These are phyloP conservation scores for Sebastes fasciatus DNA, from an alignment of 2,113 vertebrate species.

Conservation along the genomic window DNA sequence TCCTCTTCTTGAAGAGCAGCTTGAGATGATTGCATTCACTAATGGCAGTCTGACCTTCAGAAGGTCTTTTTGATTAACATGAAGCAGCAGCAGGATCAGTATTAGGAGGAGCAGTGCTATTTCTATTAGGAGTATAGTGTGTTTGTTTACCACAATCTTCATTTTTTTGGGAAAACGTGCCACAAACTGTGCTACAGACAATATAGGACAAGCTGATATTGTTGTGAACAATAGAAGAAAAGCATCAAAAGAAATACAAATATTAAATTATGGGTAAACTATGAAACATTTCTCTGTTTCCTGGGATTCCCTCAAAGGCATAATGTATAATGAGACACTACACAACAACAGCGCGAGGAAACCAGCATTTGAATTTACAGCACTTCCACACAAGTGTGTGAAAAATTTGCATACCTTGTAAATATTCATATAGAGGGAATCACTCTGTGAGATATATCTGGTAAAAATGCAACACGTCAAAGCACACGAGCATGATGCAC, in stretches of 20 bases:
- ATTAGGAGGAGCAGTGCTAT: neutral
- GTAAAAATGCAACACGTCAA: constrained; percentile 31
- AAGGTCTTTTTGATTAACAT: constrained; percentile 52
- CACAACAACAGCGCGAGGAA: constrained; percentile 46
- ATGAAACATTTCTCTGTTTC: constrained; percentile 47
- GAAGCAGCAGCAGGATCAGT: constrained; percentile 14
- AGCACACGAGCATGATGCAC: constrained; percentile 6
- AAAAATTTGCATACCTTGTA: constrained; percentile 65
- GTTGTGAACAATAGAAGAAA: constrained; percentile 31
- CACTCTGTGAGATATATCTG: constrained; percentile 23
- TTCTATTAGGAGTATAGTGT: neutral
- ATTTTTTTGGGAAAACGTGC: constrained; percentile 7
- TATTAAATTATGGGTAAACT: constrained; percentile 50
- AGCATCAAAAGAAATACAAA: constrained; percentile 62
- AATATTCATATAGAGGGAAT: constrained; percentile 77
- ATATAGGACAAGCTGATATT: constrained; percentile 24
- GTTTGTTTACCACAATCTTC: neutral
- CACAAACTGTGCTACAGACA: constrained; percentile 34
- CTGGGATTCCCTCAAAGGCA: constrained; percentile 71
- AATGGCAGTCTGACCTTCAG: constrained; percentile 71
- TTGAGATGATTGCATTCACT: constrained; percentile 62
- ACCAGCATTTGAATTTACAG: constrained; percentile 43
- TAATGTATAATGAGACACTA: constrained; percentile 38
- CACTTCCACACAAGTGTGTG: constrained; percentile 30
- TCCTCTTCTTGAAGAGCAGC: constrained; percentile 35